Percentiles rank a stretch among this genome's conserved stretches.
These are phyloP conservation scores for Nudaria mundana DNA, from an alignment of 2,888 invertebrate species.

Conservation along the genomic window DNA sequence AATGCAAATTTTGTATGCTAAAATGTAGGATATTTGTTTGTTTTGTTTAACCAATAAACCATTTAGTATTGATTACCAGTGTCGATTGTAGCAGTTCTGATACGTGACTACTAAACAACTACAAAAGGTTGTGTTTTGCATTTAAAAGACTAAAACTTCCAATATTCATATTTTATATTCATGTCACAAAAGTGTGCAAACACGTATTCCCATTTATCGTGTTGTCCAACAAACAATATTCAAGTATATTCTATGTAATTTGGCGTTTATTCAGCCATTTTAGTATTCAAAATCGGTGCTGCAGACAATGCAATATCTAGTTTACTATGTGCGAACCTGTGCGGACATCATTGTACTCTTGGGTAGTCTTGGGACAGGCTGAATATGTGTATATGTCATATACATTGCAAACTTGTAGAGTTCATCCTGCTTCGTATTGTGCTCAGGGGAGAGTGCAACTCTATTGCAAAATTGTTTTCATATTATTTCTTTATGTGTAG, in stretches of 20 bases:
- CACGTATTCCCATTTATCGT: not conserved
- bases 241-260: slow-evolving; percentile 1
- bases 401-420: too few species aligned
- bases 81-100: too few species aligned
- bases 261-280: slow-evolving; percentile 8
- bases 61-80: too few species aligned
- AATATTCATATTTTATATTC: not conserved
- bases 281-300: slow-evolving; percentile 3
- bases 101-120: too few species aligned
- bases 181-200: not conserved
- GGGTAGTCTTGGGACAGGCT: slow-evolving; percentile 14
- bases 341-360: slow-evolving; percentile 15
- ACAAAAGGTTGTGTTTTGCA: too few species aligned
- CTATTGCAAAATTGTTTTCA: too few species aligned
- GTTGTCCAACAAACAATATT: slow-evolving; percentile 1
- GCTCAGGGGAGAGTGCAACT: too few species aligned
- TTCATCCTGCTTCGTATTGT: too few species aligned
- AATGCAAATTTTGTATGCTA: too few species aligned
- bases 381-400: not conserved
- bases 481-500: too few species aligned
- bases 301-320: slow-evolving; percentile 13
- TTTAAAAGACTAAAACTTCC: not conserved
- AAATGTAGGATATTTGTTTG: too few species aligned
- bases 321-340: slow-evolving; percentile 3
- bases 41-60: too few species aligned